Conservation (phyloP, 2,888 invertebrate species). For the Ametastegia equiseti region DNA sequence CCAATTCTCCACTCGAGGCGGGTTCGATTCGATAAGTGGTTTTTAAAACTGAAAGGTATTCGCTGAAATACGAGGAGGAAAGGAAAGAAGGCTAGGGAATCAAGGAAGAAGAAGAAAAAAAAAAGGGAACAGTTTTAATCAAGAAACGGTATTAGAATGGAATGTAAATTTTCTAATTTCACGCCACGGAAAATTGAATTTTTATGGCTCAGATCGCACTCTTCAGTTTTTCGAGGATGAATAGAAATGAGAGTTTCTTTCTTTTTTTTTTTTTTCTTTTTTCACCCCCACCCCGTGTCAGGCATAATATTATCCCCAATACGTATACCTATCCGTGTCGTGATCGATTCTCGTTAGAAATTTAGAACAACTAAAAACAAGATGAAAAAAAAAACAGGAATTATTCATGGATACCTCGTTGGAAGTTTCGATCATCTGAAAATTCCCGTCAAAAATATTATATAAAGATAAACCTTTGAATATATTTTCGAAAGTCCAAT, state of each 20-base stretch:
- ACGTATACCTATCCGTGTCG: too few relatives aligned
- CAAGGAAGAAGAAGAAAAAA: not conserved
- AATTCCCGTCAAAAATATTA: too few relatives aligned
- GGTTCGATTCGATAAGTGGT: not conserved
- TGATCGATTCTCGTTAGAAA: too few relatives aligned
- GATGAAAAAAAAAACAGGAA: too few relatives aligned
- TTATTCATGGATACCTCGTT: too few relatives aligned
- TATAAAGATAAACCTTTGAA: too few relatives aligned
- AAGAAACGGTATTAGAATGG: conserved; percentile 14
- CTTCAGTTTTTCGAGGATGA: conserved; percentile 13
- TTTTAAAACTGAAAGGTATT: not conserved
- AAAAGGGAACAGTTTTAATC: not conserved
- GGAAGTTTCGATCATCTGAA: too few relatives aligned
- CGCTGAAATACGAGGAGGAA: not conserved
- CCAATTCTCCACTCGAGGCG: too few relatives aligned
- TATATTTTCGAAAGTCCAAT: too few relatives aligned
- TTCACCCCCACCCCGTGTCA: not conserved
- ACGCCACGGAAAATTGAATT: conserved; percentile 19
- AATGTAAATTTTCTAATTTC: conserved; percentile 38
- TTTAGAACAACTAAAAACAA: too few relatives aligned
- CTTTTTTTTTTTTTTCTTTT: not conserved
- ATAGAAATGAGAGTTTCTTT: conserved; percentile 23
- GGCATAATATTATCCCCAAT: too few relatives aligned
- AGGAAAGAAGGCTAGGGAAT: not conserved
- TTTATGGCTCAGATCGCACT: not conserved